Evolutionary conservation across 2,113 vertebrate species (phyloP), one percentile per base, ranked within the genome.

Genomic region (Ictalurus furcatus): DNA sequence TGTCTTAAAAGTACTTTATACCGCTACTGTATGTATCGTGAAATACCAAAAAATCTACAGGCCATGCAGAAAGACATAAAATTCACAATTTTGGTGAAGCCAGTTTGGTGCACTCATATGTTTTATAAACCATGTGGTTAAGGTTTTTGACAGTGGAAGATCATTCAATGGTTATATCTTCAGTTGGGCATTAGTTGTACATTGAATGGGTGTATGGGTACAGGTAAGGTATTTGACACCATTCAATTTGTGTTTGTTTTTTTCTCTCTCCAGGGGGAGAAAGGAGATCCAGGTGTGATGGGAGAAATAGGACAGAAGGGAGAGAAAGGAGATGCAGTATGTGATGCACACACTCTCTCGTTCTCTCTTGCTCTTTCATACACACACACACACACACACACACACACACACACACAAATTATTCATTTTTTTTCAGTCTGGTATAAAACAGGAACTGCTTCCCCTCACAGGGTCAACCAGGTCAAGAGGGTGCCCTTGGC

Each of bases 301-400:
- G 94, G 94, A 88, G 93, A 89, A 21, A 87, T 93, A 90, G 97
- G 95, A 89, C 65, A 90, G 81, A 96, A 96, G 94, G 96, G 96
- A 91, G 95, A 96, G 58, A 95, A 92, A 89, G 97, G 97, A 93
- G 97, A 97, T 37, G 1, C 92, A 69, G 98, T 98, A 96, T 91
- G 95, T 95, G 93, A 93, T 93, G 85, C 92, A 40, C 58, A 84
- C 23, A 23, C 90, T 92, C 74, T 73, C 79, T 52, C n/a, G 54
- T 34, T 71, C 11, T 28, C 28, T 56, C 37, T 44, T 40, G 13
- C 58, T 48, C 40, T n/a, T 28, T 83, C 28, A 67, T 23, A 84
- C 13, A 79, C 23, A 79, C 76, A 14, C 25, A 52, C 44, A 83
- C 67, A 87, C 58, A 83, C 17, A 82, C 85, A 67, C n/a, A 80